Evolutionary conservation across 2,797 vertebrate genomes (phyloP), one percentile per base, ranked within the genome.

Genomic region (Masticophis lateralis): DNA sequence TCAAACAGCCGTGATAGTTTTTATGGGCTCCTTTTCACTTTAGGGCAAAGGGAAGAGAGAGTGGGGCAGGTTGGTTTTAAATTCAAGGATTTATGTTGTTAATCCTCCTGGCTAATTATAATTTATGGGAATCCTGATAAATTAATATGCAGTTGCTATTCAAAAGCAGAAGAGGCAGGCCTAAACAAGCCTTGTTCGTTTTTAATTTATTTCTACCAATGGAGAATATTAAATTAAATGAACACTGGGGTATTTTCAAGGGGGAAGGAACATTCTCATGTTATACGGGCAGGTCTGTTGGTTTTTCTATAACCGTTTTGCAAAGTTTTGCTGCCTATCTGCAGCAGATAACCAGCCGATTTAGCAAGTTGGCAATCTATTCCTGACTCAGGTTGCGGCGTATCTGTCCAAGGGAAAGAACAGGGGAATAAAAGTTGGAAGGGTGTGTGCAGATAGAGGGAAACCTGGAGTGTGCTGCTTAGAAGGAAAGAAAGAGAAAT

Each of bases 81-180:
- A 98, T 98, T 98, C 97, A 97, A 96, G 97, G 97, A 98, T 98
- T 98, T 98, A 98, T 98, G 97, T 97, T 97, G 98, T 98, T 98
- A 98, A 98, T 98, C 98, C 98, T 98, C 96, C 94, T 91, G 97
- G 97, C 98, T 98, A 98, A 98, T 98, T 98, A 98, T 98, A 98
- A 98, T 98, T 98, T 98, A 98, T 98, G 97, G 97, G 97, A 86
- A 97, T 97, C 97, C 97, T 97, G 97, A 97, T 98, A 97, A 98
- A 98, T 98, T 98, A 98, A 98, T 98, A 98, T 98, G 97, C 96
- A 95, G 97, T 97, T 98, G 97, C 97, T 97, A 98, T 98, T 98
- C 97, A 97, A 97, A 98, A 96, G 93, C 96, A 95, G 97, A 97
- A 97, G 97, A 97, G 96, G 97, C 97, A 97, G 96, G 97, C 97